Base-by-base conservation (phyloP, 2,888 invertebrate species). In the Copidosoma aretas region DNA sequence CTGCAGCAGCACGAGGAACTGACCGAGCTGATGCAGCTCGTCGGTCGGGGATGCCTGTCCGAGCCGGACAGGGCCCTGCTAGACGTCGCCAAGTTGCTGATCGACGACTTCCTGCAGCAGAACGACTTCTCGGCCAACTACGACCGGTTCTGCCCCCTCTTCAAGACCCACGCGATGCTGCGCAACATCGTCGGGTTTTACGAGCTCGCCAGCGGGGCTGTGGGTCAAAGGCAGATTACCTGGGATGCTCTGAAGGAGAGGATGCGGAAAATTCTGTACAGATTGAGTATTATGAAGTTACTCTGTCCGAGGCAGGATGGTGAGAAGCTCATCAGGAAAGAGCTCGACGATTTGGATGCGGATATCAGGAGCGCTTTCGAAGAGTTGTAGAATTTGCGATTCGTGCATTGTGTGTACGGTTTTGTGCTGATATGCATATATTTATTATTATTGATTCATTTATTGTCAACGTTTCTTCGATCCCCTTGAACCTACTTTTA, bases 21-120 rank as follows among this genome's bases (percentile, higher is more conserved):
- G 79, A 95, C 96, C 0, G 98, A 99, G 90, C 98, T 99, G 85
- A 97, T 98, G 78, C 98, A 98, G 85, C 87, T 98, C 76, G 97
- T 98, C 72, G 98, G 98, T 80, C 97, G 97, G 86, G 95, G 94
- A 24, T 97, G 97, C 0, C 87, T 98, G 73, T 97, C 98, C 14
- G 98, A 99, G 86, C 91, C 93, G 25, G 98, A 98, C 86, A 98
- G 97, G 86, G 94, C 98, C 84, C 97, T 97, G 0, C 88, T 98
- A 64, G 98, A 98, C 87, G 94, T 98, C 46, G 96, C 97, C 79
- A 95, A 94, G 85, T 86, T 99, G 76, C 88, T 98, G 72, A 97
- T 97, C 84, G 98, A 99, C 84, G 98, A 99, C 87, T 99, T 97
- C 89, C 86, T 99, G 81, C 98, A 99, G 85, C 98, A 98, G 86